Base-by-base conservation (phyloP, 1,140 invertebrate genomes). In the Theocolax elegans region DNA sequence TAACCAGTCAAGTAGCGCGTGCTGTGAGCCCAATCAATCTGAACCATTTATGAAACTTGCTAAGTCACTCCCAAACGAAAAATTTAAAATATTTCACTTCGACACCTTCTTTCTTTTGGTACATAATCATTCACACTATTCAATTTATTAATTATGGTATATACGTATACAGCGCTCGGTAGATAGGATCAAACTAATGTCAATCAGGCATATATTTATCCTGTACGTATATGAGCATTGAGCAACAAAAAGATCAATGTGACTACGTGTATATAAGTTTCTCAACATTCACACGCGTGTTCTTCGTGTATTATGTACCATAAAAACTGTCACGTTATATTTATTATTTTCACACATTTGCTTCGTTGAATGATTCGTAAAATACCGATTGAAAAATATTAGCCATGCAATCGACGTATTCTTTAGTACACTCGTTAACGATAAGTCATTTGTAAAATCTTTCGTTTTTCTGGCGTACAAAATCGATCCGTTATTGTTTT, bases 111-210 rank as follows among this genome's bases (percentile, higher is more conserved):
- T 54, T 25, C 25, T 35, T 10, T n/a, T 56, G 6, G 13, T 27
- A 35, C 27, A 10, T 21, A 31, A 40, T 27, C 25, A 25, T 40
- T 25, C 23, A 19, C 21, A 31, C 13, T 6, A 27, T 48, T 67
- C 53, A 49, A 59, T 67, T 67, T 49, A 40, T 67, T 54, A 49
- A 46, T 59, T 59, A 58, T 40, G 53, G 56, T 67, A 67, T 35
- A 44, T 44, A 44, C 3, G 15, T 44, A 44, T 3, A 31, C 1
- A 67, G 49, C 65, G 65, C n/a, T n/a, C n/a, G n/a, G n/a, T n/a
- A n/a, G n/a, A n/a, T n/a, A n/a, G n/a, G n/a, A n/a, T n/a, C n/a
- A n/a, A n/a, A 25, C 13, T 35, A 56, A 17, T 58, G 51, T 58
- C 64, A 58, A 25, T 58, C 53, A 48, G 19, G 13, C 12, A 12